Evolutionary conservation across 2,888 invertebrate genomes (phyloP).

Genomic region (Acanthopleura granulata): DNA sequence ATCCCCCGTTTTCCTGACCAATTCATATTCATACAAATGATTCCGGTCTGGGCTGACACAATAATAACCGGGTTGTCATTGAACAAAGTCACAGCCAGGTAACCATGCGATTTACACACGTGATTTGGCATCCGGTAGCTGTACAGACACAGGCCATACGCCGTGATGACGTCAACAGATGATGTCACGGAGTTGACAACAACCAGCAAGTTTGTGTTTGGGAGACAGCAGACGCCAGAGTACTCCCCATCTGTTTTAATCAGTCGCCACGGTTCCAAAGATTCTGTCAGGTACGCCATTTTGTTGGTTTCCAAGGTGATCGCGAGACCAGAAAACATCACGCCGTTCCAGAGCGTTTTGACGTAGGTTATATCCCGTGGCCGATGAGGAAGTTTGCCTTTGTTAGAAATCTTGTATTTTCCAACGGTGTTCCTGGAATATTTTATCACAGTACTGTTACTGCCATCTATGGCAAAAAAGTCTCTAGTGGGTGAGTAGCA

Average conservation of each 20-base stretch:
- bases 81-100: background rate
- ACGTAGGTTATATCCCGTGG: slow-evolving; percentile 6
- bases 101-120: slow-evolving; percentile 6
- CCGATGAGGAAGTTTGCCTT: background rate
- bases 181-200: slow-evolving; percentile 7
- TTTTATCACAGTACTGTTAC: background rate
- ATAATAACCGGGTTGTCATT: background rate
- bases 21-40: slow-evolving; percentile 5
- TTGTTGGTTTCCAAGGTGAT: slow-evolving; percentile 14
- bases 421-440: background rate
- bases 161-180: slow-evolving; percentile 12
- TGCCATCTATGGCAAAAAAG: background rate
- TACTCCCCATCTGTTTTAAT: slow-evolving; percentile 3
- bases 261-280: background rate
- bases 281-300: slow-evolving; percentile 9
- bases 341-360: background rate
- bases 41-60: background rate
- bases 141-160: background rate
- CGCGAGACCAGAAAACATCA: background rate
- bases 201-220: slow-evolving; percentile 6
- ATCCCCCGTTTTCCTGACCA: background rate
- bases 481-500: background rate
- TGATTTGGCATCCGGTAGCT: slow-evolving; percentile 6
- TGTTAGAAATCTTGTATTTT: background rate
- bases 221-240: background rate